Conservation (phyloP, 2,113 vertebrate genomes). For the Motacilla tschutschensis region DNA sequence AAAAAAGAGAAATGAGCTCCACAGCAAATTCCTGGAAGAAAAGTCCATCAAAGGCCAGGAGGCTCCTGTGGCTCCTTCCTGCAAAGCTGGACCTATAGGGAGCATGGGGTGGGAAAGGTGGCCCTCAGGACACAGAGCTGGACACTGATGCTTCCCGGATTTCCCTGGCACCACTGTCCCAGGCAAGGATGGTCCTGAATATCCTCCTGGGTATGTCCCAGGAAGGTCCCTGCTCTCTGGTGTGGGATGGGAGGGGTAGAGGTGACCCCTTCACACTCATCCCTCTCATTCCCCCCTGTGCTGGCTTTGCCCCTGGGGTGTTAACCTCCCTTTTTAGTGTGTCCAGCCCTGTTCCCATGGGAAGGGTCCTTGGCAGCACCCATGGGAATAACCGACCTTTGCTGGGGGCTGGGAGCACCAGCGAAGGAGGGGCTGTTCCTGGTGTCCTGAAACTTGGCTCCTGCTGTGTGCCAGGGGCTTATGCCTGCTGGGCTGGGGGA, state of each 20-base stretch:
- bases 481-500: too few relatives aligned
- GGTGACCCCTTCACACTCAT: not conserved
- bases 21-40: not conserved
- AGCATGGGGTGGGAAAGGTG: not conserved
- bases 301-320: not conserved
- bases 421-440: not conserved
- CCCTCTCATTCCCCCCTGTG: accelerated
- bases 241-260: accelerated
- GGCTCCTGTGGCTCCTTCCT: not conserved
- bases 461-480: too few relatives aligned
- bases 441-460: not conserved
- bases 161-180: not conserved
- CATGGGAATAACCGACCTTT: not conserved
- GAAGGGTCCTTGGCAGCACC: not conserved
- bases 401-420: too few relatives aligned
- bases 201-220: not conserved
- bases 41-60: accelerated
- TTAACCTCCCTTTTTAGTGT: not conserved
- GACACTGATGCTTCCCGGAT: not conserved
- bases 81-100: not conserved
- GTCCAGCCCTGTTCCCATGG: not conserved
- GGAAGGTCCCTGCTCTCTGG: not conserved
- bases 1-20: not conserved
- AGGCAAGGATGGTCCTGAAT: not conserved
- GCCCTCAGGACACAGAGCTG: not conserved